Percentiles rank a stretch among this genome's conserved stretches.
Conservation (phyloP, 2,888 invertebrate species). For the Spilosoma lubricipeda region DNA sequence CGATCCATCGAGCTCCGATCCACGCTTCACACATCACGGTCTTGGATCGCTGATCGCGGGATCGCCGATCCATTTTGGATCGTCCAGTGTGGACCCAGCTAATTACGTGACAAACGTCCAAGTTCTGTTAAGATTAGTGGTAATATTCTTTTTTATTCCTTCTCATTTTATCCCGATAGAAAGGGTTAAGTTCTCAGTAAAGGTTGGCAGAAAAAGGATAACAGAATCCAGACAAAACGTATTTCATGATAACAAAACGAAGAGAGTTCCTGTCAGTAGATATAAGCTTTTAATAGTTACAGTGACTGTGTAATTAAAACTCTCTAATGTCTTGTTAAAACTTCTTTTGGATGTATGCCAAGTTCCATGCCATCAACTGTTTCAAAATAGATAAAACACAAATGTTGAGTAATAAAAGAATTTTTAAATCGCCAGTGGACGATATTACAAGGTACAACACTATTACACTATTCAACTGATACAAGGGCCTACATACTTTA, state of each 20-base stretch:
- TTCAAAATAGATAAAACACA: not conserved
- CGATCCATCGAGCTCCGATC: no score
- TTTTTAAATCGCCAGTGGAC: not conserved
- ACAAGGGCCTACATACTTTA: not conserved
- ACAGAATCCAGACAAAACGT: not conserved
- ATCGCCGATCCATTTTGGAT: no score
- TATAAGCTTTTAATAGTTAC: not conserved
- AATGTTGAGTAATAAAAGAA: not conserved
- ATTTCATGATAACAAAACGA: not conserved
- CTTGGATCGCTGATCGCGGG: no score
- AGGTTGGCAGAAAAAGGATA: not conserved
- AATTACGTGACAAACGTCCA: no score
- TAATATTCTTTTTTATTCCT: no score
- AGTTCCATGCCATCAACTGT: not conserved
- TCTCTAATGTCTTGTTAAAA: not conserved
- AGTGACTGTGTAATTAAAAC: not conserved
- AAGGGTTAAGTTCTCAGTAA: not conserved
- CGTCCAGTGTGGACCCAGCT: no score
- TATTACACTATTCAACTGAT: not conserved
- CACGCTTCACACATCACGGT: no score
- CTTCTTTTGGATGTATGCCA: not conserved
- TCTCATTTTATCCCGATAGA: no score
- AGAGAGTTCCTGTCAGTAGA: not conserved
- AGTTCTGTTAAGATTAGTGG: no score
- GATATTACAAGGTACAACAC: not conserved